phyloP scores from a whole-genome alignment of 2,797 vertebrate genomes.

The Paramormyrops hopkinsi region DNA sequence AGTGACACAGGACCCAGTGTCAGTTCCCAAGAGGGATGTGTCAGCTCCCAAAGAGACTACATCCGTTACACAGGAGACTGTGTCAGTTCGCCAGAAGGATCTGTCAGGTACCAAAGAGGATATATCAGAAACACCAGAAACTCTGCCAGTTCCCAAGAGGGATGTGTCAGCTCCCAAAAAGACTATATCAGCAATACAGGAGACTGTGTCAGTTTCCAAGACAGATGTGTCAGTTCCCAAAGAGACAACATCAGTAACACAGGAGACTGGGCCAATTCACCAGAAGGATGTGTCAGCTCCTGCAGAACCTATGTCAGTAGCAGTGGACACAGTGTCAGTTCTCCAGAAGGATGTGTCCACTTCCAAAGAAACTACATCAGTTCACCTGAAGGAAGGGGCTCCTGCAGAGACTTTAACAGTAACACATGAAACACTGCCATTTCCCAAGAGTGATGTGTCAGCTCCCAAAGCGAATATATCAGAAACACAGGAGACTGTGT shows the following conservation, averaged over 20 bases:
- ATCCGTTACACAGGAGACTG: background rate
- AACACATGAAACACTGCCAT: background rate
- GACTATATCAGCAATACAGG: too few species aligned
- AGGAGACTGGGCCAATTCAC: too few species aligned
- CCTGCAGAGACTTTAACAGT: background rate
- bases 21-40: background rate
- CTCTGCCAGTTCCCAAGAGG: too few species aligned
- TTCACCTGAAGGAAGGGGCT: background rate
- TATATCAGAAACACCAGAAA: too few species aligned
- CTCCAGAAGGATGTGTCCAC: too few species aligned
- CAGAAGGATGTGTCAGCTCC: too few species aligned
- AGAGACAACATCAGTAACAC: too few species aligned
- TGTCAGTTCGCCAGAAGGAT: background rate
- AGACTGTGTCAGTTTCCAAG: too few species aligned
- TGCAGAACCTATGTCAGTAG: rapidly evolving
- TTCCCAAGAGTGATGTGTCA: background rate
- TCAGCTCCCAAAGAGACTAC: background rate
- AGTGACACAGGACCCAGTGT: background rate
- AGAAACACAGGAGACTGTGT: background rate
- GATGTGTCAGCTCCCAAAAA: too few species aligned
- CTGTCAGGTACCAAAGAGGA: too few species aligned
- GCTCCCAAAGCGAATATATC: background rate
- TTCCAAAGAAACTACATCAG: too few species aligned
- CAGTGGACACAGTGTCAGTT: rapidly evolving
- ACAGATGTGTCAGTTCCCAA: too few species aligned